Conservation (phyloP, 1,140 invertebrate species). For the Eurytemora carolleeae region DNA sequence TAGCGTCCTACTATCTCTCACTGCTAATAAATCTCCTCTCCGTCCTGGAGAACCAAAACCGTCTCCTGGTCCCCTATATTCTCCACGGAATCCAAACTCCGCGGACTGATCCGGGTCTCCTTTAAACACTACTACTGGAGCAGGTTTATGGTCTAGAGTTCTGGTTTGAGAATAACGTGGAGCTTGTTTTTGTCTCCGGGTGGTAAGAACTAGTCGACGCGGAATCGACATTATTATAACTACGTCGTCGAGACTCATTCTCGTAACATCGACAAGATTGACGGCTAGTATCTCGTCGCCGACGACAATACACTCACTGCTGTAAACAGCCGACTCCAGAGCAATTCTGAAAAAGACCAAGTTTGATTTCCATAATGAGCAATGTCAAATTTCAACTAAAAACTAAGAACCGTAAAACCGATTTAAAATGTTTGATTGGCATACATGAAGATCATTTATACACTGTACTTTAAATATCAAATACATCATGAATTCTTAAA, state of each 20-base stretch:
- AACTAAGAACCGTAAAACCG: too few relatives aligned
- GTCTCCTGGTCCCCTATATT: neutral
- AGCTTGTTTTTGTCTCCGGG: conserved; percentile 37
- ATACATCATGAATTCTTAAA: too few relatives aligned
- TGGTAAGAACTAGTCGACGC: conserved; percentile 72
- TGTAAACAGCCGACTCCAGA: conserved; percentile 83
- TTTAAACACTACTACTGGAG: conserved; percentile 80
- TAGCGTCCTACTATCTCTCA: conserved; percentile 1
- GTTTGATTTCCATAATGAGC: too few relatives aligned
- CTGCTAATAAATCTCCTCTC: neutral
- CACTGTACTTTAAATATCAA: too few relatives aligned
- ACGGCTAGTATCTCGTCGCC: conserved; percentile 97
- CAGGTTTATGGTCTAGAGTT: conserved; percentile 41
- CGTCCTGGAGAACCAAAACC: neutral
- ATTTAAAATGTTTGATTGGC: too few relatives aligned
- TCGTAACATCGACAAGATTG: conserved; percentile 86
- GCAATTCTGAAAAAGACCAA: conserved; percentile 52
- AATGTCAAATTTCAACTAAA: too few relatives aligned
- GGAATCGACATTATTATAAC: conserved; percentile 99
- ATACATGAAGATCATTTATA: too few relatives aligned
- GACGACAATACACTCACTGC: conserved; percentile 78
- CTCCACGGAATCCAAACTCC: neutral
- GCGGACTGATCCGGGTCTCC: conserved; percentile 24
- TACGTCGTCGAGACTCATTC: conserved; percentile 94
- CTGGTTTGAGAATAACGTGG: neutral